These are phyloP conservation scores for Marasmarcha lunaedactyla DNA, from an alignment of 2,888 invertebrate genomes.

Conservation along the genomic window DNA sequence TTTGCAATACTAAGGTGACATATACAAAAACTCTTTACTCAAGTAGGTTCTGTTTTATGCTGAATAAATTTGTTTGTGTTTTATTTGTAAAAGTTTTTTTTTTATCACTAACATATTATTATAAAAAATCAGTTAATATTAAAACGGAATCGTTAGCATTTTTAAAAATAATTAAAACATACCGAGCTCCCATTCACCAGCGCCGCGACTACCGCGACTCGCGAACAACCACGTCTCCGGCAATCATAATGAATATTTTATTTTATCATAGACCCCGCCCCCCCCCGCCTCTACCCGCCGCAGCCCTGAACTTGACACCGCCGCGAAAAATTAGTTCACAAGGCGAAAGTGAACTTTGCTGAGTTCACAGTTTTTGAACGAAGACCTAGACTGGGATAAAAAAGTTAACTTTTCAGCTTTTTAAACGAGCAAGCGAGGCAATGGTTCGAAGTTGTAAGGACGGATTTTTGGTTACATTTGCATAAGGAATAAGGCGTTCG, in stretches of 20 bases:
- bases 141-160: no score
- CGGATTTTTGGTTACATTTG: no score
- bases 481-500: no score
- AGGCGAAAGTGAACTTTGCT: constrained; percentile 67
- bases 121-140: no score
- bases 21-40: no score
- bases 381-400: constrained; percentile 61
- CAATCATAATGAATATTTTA: constrained; percentile 71
- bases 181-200: constrained; percentile 29
- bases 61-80: no score
- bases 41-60: no score
- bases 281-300: constrained; percentile 18
- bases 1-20: no score
- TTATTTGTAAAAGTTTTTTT: no score
- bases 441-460: constrained; percentile 8
- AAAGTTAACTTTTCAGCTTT: constrained; percentile 17
- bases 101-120: no score
- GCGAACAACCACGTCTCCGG: constrained; percentile 57
- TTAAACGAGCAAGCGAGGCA: constrained; percentile 12
- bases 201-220: constrained; percentile 28
- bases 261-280: constrained; percentile 53
- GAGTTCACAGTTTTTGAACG: constrained; percentile 66
- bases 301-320: constrained; percentile 68
- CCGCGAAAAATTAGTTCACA: constrained; percentile 69
- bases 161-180: no score